These are phyloP conservation scores for Microplitis manilae DNA, from an alignment of 2,888 invertebrate genomes.

Conservation along the genomic window DNA sequence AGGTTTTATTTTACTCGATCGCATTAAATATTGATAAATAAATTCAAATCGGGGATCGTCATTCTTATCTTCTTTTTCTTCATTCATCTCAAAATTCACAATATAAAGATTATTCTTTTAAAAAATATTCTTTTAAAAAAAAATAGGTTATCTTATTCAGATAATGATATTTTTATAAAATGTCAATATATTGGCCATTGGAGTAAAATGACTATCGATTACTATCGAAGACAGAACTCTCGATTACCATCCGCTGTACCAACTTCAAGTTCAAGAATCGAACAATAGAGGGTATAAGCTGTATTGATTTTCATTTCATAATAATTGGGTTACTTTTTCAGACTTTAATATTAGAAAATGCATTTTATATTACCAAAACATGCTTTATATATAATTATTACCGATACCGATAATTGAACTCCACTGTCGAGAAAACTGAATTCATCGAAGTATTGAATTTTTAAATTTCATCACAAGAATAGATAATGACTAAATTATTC, in stretches of 20 bases:
- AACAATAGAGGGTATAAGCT: neutral
- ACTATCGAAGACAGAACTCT: neutral
- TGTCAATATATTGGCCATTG: neutral
- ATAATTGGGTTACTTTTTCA: no score
- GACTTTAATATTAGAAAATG: neutral
- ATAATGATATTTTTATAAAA: neutral
- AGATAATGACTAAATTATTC: slow-evolving; percentile 11
- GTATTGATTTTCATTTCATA: neutral
- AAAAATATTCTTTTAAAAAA: no score
- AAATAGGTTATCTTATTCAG: neutral
- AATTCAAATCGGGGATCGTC: slow-evolving; percentile 85
- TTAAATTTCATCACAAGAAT: neutral
- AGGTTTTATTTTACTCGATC: slow-evolving; percentile 83
- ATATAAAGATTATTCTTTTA: slow-evolving; percentile 25
- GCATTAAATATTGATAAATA: slow-evolving; percentile 82
- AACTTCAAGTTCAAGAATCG: neutral
- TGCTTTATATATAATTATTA: neutral
- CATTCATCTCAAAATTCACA: slow-evolving; percentile 55
- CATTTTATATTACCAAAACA: neutral
- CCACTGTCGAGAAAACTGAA: neutral
- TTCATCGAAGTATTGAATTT: slow-evolving; percentile 1
- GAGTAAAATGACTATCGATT: neutral
- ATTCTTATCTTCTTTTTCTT: slow-evolving; percentile 69
- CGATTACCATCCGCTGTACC: neutral
- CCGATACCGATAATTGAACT: neutral